A percentile compares a stretch with the other conserved stretches of the same genome.
These are phyloP conservation scores for Varanus komodoensis DNA, from an alignment of 2,113 vertebrate genomes.

Conservation along the genomic window DNA sequence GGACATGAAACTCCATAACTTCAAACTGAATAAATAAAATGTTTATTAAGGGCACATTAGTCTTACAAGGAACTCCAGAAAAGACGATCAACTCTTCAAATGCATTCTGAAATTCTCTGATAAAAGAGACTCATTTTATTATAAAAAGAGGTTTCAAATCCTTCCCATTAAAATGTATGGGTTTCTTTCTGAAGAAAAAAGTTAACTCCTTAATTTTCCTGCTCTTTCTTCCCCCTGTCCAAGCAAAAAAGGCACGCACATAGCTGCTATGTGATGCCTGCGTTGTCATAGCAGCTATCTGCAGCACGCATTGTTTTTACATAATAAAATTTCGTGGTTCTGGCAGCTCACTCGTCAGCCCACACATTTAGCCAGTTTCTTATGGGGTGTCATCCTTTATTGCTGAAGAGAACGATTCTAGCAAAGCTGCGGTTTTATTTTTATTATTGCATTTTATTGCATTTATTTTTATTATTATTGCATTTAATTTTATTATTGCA, in stretches of 20 bases:
- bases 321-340: not conserved
- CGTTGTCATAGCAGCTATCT: constrained; percentile 29
- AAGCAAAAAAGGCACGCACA: not conserved
- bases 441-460: too few species aligned
- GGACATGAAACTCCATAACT: not conserved
- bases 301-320: not conserved
- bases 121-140: not conserved
- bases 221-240: not conserved
- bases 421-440: not conserved
- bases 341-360: not conserved
- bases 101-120: not conserved
- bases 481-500: too few species aligned
- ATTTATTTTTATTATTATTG: too few species aligned
- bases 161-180: not conserved
- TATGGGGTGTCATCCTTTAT: not conserved
- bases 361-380: not conserved
- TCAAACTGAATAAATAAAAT: not conserved
- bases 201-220: not conserved
- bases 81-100: not conserved
- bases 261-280: fast-evolving
- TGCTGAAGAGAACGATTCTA: not conserved
- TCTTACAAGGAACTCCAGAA: not conserved
- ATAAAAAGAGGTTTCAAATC: not conserved
- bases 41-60: not conserved
- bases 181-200: not conserved